A percentile compares a stretch with the other conserved stretches of the same genome.
These are phyloP conservation scores for Geotrupes spiniger DNA, from an alignment of 2,888 invertebrate species.

Conservation along the genomic window DNA sequence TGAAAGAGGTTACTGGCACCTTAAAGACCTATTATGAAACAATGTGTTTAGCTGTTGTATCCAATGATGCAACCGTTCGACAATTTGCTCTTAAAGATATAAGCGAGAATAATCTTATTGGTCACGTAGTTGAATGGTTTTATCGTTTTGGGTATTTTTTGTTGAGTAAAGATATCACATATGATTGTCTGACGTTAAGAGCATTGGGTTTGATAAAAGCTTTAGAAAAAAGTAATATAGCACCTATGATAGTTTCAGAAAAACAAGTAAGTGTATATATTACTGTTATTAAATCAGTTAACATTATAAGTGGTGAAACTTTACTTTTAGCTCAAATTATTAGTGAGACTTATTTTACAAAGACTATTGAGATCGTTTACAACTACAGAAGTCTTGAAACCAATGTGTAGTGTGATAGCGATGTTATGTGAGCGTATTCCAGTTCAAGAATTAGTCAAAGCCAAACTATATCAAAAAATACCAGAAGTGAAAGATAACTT, in stretches of 20 bases:
- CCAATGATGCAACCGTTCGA: slow-evolving; percentile 54
- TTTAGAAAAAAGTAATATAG: slow-evolving; percentile 58
- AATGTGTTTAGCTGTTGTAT: slow-evolving; percentile 53
- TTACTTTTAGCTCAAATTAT: slow-evolving; percentile 38
- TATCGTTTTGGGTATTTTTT: slow-evolving; percentile 60
- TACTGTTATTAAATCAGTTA: not conserved
- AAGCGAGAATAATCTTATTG: slow-evolving; percentile 57
- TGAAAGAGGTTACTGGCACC: slow-evolving; percentile 32
- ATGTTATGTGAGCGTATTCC: slow-evolving; percentile 39
- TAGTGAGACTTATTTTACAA: slow-evolving; percentile 43
- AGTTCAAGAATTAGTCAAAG: slow-evolving; percentile 38
- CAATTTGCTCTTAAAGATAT: slow-evolving; percentile 57
- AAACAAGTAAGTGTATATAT: slow-evolving; percentile 51
- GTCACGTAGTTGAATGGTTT: slow-evolving; percentile 60
- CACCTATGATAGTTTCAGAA: slow-evolving; percentile 56
- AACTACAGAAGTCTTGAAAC: slow-evolving; percentile 37
- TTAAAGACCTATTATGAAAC: slow-evolving; percentile 41
- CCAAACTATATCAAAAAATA: slow-evolving; percentile 40
- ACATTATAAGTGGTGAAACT: no score
- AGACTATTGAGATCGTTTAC: slow-evolving; percentile 38
- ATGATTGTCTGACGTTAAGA: slow-evolving; percentile 43
- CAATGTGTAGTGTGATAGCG: slow-evolving; percentile 42
- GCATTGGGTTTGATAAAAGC: slow-evolving; percentile 58
- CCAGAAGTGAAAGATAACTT: slow-evolving; percentile 30
- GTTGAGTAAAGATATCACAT: slow-evolving; percentile 55